Conservation (phyloP, 2,797 vertebrate genomes). For the Alectoris magna region DNA sequence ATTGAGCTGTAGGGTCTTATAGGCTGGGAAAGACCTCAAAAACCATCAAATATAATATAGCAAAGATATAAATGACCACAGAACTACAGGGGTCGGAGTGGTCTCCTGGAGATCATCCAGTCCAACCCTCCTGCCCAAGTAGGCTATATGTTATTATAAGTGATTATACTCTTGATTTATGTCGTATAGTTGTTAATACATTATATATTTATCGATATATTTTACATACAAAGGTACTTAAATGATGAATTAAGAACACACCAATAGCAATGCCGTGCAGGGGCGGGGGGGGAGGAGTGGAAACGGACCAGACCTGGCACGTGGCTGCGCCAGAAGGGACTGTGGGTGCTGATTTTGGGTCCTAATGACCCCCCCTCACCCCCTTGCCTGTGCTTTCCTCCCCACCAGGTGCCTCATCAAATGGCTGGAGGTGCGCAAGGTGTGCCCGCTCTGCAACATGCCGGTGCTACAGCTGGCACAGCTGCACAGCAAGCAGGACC, state of each 20-base stretch:
- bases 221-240: neutral
- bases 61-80: no score
- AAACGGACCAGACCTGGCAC: rapidly evolving
- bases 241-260: neutral
- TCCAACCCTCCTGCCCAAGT: no score
- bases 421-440: slow-evolving; percentile 98
- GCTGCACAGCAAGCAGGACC: slow-evolving; percentile 85
- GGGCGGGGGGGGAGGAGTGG: neutral
- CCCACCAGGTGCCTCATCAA: slow-evolving; percentile 94
- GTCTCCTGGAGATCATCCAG: no score
- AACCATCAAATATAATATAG: no score
- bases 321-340: rapidly evolving
- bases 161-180: no score
- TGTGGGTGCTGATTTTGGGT: rapidly evolving
- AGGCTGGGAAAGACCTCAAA: no score
- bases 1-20: no score
- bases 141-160: no score
- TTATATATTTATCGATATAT: no score
- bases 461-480: slow-evolving; percentile 95
- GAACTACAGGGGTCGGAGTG: no score
- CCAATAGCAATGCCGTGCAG: neutral
- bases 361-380: no score
- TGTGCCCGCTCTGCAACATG: slow-evolving; percentile 98
- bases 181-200: no score
- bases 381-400: neutral